A percentile compares a stretch with the other conserved stretches of the same genome.
These are phyloP conservation scores for Gymnodraco acuticeps DNA, from an alignment of 2,797 vertebrate species.

Conservation along the genomic window DNA sequence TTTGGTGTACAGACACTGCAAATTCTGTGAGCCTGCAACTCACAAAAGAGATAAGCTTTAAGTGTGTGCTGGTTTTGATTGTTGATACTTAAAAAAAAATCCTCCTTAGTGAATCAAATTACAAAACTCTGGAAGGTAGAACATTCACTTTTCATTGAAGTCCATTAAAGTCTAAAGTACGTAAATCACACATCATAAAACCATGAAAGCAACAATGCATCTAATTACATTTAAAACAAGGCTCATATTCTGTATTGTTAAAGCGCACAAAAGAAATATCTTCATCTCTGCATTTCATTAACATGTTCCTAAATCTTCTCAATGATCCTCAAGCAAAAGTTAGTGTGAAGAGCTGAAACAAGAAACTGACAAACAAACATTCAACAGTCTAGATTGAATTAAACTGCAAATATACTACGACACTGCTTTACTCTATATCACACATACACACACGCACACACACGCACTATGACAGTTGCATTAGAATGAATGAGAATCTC, in stretches of 20 bases:
- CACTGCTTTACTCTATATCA: constrained; percentile 8
- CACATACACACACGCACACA: constrained; percentile 21
- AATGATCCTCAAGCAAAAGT: constrained; percentile 11
- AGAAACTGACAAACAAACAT: constrained; percentile 10
- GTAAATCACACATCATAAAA: neutral
- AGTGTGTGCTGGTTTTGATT: neutral
- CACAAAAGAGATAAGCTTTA: neutral
- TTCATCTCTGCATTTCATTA: neutral
- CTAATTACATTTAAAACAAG: neutral
- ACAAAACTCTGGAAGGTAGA: neutral
- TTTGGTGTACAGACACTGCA: neutral
- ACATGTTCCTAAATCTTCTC: neutral
- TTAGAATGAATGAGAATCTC: constrained; percentile 78
- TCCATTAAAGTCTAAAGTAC: no score
- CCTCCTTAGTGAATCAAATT: constrained; percentile 4
- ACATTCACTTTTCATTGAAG: neutral
- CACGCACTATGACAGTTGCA: constrained; percentile 64
- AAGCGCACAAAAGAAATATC: neutral
- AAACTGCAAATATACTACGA: constrained; percentile 28
- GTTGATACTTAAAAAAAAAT: neutral
- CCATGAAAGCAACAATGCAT: neutral
- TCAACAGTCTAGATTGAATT: constrained; percentile 44
- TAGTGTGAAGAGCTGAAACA: neutral
- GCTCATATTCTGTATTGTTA: neutral
- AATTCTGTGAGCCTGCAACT: neutral